Evolutionary conservation across 1,140 invertebrate species (phyloP).

Genomic region (Druon quercuslanigerum): DNA sequence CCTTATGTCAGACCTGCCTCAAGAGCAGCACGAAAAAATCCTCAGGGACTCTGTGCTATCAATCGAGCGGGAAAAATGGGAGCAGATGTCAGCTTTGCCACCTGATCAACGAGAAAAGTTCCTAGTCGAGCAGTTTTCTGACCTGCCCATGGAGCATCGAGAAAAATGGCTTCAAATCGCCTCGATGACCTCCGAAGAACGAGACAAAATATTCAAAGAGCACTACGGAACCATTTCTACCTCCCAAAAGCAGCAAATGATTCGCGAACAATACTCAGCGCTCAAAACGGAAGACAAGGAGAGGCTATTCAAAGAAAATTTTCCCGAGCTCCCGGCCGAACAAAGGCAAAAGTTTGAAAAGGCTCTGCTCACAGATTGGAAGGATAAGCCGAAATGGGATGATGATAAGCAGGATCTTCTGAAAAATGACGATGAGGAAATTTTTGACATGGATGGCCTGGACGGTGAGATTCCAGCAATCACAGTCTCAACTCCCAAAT

Average conservation of each 20-base stretch:
- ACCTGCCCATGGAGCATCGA: slow-evolving; percentile 68
- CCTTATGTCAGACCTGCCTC: slow-evolving; percentile 67
- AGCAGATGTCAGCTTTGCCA: slow-evolving; percentile 71
- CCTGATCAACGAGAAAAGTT: slow-evolving; percentile 70
- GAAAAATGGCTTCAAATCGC: slow-evolving; percentile 74
- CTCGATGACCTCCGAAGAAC: slow-evolving; percentile 65
- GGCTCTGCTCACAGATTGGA: slow-evolving; percentile 69
- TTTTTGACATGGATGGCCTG: slow-evolving; percentile 82
- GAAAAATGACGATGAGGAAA: slow-evolving; percentile 75
- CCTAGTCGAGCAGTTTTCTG: slow-evolving; percentile 70
- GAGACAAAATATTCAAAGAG: slow-evolving; percentile 70
- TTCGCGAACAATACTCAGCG: slow-evolving; percentile 70
- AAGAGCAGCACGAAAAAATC: slow-evolving; percentile 71
- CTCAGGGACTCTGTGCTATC: slow-evolving; percentile 70
- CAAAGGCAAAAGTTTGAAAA: slow-evolving; percentile 71
- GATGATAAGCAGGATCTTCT: slow-evolving; percentile 58
- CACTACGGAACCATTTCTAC: slow-evolving; percentile 68
- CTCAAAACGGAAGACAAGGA: slow-evolving; percentile 71
- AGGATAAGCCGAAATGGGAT: slow-evolving; percentile 44
- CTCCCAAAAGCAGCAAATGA: slow-evolving; percentile 70
- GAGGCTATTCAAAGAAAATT: slow-evolving; percentile 72
- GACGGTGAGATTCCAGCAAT: slow-evolving; percentile 72
- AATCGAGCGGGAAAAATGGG: slow-evolving; percentile 72
- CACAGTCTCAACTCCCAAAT: slow-evolving; percentile 61
- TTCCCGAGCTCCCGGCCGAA: slow-evolving; percentile 69